Conservation (phyloP, 2,888 invertebrate genomes). For the Drepana falcataria region DNA sequence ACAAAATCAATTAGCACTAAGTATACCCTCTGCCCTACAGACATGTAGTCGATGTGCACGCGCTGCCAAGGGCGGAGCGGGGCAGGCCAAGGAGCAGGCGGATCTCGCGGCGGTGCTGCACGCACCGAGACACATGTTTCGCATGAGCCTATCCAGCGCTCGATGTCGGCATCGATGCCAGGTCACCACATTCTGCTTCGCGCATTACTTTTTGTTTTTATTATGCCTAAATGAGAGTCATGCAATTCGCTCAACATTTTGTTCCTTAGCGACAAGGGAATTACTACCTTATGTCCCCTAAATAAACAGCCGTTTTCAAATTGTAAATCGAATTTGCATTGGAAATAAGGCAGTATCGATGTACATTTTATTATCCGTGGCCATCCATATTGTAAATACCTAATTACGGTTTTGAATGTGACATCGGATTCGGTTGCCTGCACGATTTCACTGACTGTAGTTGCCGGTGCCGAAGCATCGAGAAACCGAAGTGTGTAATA, state of each 20-base stretch:
- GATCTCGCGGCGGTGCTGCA: not conserved
- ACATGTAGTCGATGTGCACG: not conserved
- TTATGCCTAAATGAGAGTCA: conserved; percentile 10
- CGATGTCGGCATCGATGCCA: no score
- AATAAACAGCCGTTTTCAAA: conserved; percentile 9
- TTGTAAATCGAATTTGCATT: conserved; percentile 11
- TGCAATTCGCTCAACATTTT: conserved; percentile 10
- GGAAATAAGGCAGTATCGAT: conserved; percentile 8
- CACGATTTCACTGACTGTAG: not conserved
- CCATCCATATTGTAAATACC: conserved; percentile 1
- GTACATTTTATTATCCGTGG: conserved; percentile 6
- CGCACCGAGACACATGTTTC: not conserved
- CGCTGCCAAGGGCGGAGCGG: conserved; percentile 10
- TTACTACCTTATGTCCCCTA: conserved; percentile 5
- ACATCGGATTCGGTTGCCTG: not conserved
- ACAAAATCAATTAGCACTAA: conserved; percentile 10
- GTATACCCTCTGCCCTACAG: conserved; percentile 7
- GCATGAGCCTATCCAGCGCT: conserved; percentile 5
- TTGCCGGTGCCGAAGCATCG: not conserved
- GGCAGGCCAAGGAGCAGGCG: not conserved
- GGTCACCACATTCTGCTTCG: no score
- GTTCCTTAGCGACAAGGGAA: no score
- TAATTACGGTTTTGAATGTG: not conserved
- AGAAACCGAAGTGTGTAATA: not conserved
- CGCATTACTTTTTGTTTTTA: conserved; percentile 11